A percentile compares a stretch with the other conserved stretches of the same genome.
These are phyloP conservation scores for Ylistrum balloti DNA, from an alignment of 1,140 invertebrate species.

Conservation along the genomic window DNA sequence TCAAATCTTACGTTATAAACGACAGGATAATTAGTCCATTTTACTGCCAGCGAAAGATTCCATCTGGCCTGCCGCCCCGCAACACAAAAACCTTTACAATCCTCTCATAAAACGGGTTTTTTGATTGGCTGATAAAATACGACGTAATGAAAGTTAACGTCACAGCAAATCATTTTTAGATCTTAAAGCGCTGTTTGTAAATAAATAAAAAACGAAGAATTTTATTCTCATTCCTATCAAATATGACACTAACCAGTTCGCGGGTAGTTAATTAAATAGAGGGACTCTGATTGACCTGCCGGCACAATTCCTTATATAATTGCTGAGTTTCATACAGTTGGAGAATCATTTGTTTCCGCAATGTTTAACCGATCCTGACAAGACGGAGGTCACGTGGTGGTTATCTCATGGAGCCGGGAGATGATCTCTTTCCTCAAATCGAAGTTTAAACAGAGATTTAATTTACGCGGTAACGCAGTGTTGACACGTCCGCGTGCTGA, in stretches of 20 bases:
- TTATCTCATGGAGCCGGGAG: background rate
- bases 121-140: conserved; percentile 25
- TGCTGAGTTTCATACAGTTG: background rate
- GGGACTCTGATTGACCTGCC: background rate
- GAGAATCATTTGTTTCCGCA: conserved; percentile 6
- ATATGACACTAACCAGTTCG: conserved; percentile 38
- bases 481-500: conserved; percentile 21
- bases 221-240: background rate
- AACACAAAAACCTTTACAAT: background rate
- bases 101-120: conserved; percentile 16
- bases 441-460: conserved; percentile 12
- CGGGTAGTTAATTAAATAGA: conserved; percentile 1
- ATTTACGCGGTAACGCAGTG: conserved; percentile 24
- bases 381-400: conserved; percentile 7
- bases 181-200: background rate
- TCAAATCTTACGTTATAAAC: conserved; percentile 12
- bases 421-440: conserved; percentile 27
- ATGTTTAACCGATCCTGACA: conserved; percentile 24
- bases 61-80: conserved; percentile 5
- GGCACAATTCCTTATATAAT: background rate
- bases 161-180: conserved; percentile 22
- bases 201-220: conserved; percentile 1
- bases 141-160: conserved; percentile 30
- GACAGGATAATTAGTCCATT: conserved; percentile 27
- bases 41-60: conserved; percentile 25